These are phyloP conservation scores for Arenaria interpres DNA, from an alignment of 2,113 vertebrate species.

Conservation along the genomic window DNA sequence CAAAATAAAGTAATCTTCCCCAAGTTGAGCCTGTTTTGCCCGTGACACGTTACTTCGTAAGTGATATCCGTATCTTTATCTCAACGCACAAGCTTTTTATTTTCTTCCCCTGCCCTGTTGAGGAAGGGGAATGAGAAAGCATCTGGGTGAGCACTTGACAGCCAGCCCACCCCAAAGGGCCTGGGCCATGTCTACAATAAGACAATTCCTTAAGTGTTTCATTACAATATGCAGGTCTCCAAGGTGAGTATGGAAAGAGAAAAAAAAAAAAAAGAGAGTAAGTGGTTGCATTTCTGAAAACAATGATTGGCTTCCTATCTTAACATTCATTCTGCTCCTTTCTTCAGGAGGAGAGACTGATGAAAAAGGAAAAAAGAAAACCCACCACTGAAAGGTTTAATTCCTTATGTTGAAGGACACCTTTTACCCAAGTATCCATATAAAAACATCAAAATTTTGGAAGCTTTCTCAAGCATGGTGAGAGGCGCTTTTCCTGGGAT, in stretches of 20 bases:
- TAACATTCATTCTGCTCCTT: background rate
- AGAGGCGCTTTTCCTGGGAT: background rate
- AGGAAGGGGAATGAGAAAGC: background rate
- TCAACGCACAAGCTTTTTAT: background rate
- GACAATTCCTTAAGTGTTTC: background rate
- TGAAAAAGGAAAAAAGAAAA: background rate
- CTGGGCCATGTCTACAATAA: background rate
- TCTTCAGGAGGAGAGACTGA: background rate
- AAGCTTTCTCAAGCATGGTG: background rate
- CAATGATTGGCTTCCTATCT: background rate
- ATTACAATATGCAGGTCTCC: background rate
- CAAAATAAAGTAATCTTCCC: background rate
- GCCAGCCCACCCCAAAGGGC: background rate
- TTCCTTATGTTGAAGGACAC: background rate
- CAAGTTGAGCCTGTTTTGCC: background rate
- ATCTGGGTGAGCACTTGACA: background rate
- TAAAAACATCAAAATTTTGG: background rate
- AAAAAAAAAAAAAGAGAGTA: background rate
- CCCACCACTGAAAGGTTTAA: background rate
- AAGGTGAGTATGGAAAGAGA: background rate
- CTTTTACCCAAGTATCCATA: background rate
- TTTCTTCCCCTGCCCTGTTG: background rate
- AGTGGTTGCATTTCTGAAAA: background rate
- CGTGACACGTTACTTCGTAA: rapidly evolving
- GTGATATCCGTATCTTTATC: background rate